These are phyloP conservation scores for Dolomedes plantarius DNA, from an alignment of 2,888 invertebrate genomes.

Conservation along the genomic window DNA sequence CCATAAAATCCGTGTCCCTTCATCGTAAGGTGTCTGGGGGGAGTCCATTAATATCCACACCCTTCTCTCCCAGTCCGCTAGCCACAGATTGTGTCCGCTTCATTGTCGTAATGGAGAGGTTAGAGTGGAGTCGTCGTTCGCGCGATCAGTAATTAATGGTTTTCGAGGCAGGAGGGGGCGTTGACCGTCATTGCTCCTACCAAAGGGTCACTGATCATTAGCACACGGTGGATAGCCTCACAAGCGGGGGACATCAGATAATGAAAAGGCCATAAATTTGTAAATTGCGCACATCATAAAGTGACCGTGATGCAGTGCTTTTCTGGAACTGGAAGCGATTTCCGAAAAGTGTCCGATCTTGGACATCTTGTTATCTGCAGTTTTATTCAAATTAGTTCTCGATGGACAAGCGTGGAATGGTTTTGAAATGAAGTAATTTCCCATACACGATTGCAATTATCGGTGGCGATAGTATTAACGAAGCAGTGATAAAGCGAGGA, in stretches of 20 bases:
- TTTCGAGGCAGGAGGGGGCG: conserved; percentile 1
- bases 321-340: too few relatives aligned
- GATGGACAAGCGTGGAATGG: too few relatives aligned
- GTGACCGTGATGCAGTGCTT: not conserved
- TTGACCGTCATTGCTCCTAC: conserved; percentile 10
- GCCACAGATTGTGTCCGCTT: conserved; percentile 10
- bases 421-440: too few relatives aligned
- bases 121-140: too few relatives aligned
- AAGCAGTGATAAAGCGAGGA: too few relatives aligned
- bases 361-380: too few relatives aligned
- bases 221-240: not conserved
- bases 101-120: conserved; percentile 7
- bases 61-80: not conserved
- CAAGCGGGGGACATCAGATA: conserved; percentile 7
- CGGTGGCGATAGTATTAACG: too few relatives aligned
- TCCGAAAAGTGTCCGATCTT: too few relatives aligned
- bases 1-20: too few relatives aligned
- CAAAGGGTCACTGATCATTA: conserved; percentile 9
- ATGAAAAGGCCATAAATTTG: conserved; percentile 18
- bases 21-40: too few relatives aligned
- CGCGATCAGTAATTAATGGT: conserved; percentile 15
- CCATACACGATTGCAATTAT: too few relatives aligned
- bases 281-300: conserved; percentile 1
- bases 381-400: too few relatives aligned
- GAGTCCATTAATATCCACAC: conserved; percentile 1